phyloP scores from a whole-genome alignment of 2,888 invertebrate genomes.

The Himalopsyche tibetana region DNA sequence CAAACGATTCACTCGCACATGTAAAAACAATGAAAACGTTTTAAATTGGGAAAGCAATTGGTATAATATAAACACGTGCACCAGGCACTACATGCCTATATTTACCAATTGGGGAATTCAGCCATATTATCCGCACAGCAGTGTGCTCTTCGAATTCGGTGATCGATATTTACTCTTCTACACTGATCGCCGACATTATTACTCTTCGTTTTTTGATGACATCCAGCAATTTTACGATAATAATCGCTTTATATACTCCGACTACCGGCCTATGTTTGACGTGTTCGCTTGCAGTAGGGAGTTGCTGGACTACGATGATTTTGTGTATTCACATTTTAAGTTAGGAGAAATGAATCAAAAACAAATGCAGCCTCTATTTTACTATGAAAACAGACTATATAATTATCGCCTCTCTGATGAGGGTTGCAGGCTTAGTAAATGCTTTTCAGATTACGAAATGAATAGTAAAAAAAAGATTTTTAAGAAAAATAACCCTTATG shows the following conservation, averaged over 20 bases:
- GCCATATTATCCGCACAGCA: constrained; percentile 60
- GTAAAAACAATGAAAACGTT: constrained; percentile 61
- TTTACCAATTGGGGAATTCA: constrained; percentile 66
- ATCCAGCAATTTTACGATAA: constrained; percentile 63
- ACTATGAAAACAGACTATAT: constrained; percentile 59
- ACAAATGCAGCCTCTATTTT: constrained; percentile 66
- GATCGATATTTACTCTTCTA: constrained; percentile 59
- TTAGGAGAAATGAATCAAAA: constrained; percentile 62
- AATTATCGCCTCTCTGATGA: constrained; percentile 61
- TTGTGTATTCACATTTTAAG: constrained; percentile 63
- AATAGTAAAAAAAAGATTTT: constrained; percentile 61
- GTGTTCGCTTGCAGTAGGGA: constrained; percentile 63
- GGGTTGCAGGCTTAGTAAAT: constrained; percentile 47
- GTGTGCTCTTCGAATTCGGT: constrained; percentile 61
- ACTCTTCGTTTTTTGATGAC: constrained; percentile 65
- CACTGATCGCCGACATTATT: constrained; percentile 62
- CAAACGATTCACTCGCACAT: constrained; percentile 62
- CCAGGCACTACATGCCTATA: constrained; percentile 65
- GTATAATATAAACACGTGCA: constrained; percentile 43
- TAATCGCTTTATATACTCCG: constrained; percentile 58
- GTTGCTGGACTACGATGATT: constrained; percentile 66
- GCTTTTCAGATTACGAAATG: constrained; percentile 64
- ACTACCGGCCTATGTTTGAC: constrained; percentile 64
- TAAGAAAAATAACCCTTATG: constrained; percentile 62
- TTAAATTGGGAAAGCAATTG: constrained; percentile 51